These are phyloP conservation scores for Onychomys arenicola DNA, from an alignment of 2,797 vertebrate species.

Conservation along the genomic window DNA sequence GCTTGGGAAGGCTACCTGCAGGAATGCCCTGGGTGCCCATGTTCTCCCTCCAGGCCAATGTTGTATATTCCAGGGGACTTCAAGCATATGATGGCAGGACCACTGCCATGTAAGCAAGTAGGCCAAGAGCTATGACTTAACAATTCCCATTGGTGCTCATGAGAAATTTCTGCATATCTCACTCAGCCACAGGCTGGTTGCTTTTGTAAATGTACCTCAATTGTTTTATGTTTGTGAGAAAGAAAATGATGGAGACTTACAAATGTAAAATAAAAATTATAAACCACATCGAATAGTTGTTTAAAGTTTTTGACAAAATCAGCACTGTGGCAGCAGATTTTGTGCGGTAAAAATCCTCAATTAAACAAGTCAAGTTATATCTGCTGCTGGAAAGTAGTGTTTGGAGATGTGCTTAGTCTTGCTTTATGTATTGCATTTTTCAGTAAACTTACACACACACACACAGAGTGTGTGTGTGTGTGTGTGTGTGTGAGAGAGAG, in stretches of 20 bases:
- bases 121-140: neutral
- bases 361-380: conserved; percentile 75
- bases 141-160: neutral
- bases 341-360: conserved; percentile 80
- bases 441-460: conserved; percentile 84
- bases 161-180: neutral
- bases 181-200: conserved; percentile 74
- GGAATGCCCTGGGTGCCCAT: neutral
- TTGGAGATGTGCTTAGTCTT: conserved; percentile 86
- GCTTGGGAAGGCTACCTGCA: neutral
- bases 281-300: conserved; percentile 85
- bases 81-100: neutral
- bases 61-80: neutral
- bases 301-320: conserved; percentile 85
- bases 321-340: conserved; percentile 78
- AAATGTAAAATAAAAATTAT: conserved; percentile 82
- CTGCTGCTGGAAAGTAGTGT: conserved; percentile 81
- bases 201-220: conserved; percentile 78
- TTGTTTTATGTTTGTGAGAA: conserved; percentile 84
- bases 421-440: conserved; percentile 89
- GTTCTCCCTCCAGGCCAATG: neutral
- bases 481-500: too few relatives aligned
- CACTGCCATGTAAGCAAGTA: neutral
- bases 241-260: conserved; percentile 87
- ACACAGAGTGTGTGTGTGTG: too few relatives aligned